Evolutionary conservation across 2,797 vertebrate genomes (phyloP).

Genomic region (Sebastes paucispinis): DNA sequence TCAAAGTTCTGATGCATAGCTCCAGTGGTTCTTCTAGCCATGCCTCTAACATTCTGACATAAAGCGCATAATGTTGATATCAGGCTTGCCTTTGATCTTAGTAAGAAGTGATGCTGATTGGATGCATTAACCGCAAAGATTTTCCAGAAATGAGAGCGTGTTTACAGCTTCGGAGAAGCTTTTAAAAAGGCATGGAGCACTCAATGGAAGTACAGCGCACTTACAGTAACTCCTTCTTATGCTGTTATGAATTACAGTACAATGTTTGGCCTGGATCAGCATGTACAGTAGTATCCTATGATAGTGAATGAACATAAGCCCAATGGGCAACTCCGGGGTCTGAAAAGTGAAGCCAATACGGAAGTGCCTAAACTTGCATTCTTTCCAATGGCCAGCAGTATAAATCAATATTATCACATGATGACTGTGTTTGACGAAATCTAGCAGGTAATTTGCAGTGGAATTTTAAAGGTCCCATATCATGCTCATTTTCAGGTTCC

Average conservation of each 20-base stretch:
- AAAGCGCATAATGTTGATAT: not conserved
- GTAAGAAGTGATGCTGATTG: conserved; percentile 11
- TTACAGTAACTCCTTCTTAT: not conserved
- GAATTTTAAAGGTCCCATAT: too few species aligned
- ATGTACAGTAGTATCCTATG: not conserved
- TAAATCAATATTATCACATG: too few species aligned
- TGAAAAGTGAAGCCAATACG: too few species aligned
- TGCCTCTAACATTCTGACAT: not conserved
- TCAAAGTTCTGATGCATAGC: not conserved
- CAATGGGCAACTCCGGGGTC: too few species aligned
- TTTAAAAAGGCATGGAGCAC: not conserved
- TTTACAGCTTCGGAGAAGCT: conserved; percentile 7
- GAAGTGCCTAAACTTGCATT: too few species aligned
- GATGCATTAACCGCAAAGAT: conserved; percentile 7
- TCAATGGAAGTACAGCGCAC: not conserved
- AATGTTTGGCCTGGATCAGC: not conserved
- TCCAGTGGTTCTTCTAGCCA: not conserved
- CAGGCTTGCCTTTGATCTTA: conserved; percentile 45
- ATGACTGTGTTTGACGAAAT: too few species aligned
- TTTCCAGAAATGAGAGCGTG: not conserved
- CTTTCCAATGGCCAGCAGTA: too few species aligned
- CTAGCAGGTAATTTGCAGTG: too few species aligned
- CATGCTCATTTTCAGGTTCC: too few species aligned
- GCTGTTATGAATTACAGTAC: not conserved
- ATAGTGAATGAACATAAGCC: not conserved